Base-by-base conservation (phyloP, 1,140 invertebrate species). In the Idris sp. region DNA sequence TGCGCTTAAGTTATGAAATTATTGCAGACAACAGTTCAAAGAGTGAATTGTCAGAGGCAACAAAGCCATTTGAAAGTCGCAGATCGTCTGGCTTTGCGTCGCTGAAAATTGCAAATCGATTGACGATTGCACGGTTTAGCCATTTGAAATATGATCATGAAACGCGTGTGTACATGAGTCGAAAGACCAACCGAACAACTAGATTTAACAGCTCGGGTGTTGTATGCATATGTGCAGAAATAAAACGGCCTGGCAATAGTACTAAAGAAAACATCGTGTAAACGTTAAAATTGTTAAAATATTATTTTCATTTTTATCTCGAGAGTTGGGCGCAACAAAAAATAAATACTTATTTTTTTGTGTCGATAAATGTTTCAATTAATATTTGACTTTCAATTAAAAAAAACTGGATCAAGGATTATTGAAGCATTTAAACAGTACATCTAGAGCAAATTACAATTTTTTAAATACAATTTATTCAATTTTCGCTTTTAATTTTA, bases 91-190 rank as follows among this genome's bases (percentile, higher is more conserved):
- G 62, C 68, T 61, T 74, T 41, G 51, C 48, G 36, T 19, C 30
- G 14, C n/a, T 74, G 74, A 53, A 68, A 76, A 79, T 80, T 33
- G 77, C 41, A 31, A 81, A 81, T 81, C 76, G 80, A 81, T 80
- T 77, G 79, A 78, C 71, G 79, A 81, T 81, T 81, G 75, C 68
- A 68, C 62, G 48, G 72, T 68, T 68, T 43, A 74, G 33, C 41
- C 49, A 62, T 74, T 74, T 74, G 72, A 74, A 74, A 74, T 74
- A 74, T 68, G 62, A 74, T 74, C 62, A 61, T 68, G 72, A 74
- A 62, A 56, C 46, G 49, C 38, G 53, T 13, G 62, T 19, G 61
- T 61, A 48, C 49, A 62, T 33, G 71, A 67, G 61, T 74, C 56
- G 62, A 68, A 74, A 54, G 36, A 74, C 30, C 51, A 62, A 13